Conservation (phyloP, 1,140 invertebrate genomes). For the Drosophila mayri region DNA sequence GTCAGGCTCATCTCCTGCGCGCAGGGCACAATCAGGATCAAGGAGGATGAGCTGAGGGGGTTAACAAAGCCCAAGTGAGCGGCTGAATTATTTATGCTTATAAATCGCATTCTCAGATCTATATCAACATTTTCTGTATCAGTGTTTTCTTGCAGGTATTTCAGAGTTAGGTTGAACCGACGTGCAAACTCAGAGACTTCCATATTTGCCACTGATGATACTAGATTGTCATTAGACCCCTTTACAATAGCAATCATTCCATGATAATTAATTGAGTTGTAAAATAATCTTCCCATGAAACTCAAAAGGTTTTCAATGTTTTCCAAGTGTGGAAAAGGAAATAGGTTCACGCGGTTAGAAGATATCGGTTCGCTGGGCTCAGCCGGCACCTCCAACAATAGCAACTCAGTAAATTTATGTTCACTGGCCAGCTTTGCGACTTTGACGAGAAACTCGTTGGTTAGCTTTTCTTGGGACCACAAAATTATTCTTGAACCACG, state of each 20-base stretch:
- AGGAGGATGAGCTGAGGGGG: neutral
- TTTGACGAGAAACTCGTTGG: neutral
- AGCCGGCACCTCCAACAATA: neutral
- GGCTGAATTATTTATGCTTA: neutral
- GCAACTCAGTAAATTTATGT: neutral
- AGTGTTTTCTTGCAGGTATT: neutral
- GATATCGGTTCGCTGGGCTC: too few species aligned
- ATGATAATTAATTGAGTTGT: neutral
- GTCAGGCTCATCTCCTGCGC: constrained; percentile 11
- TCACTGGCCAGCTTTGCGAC: neutral
- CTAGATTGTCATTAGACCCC: too few species aligned
- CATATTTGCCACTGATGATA: neutral
- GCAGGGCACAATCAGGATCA: constrained; percentile 37
- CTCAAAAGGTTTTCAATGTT: neutral
- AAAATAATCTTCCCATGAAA: neutral
- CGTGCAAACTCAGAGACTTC: neutral
- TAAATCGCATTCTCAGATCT: neutral
- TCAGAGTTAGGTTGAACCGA: neutral
- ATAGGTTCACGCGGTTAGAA: neutral
- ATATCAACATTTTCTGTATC: neutral
- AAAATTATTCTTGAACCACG: neutral
- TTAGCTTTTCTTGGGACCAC: neutral
- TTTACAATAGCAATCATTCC: neutral
- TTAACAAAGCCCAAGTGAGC: neutral
- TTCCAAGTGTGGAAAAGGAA: neutral